Percentiles rank a stretch among this genome's conserved stretches.
Conservation (phyloP, 2,797 vertebrate genomes). For the Tolypeutes matacus region DNA sequence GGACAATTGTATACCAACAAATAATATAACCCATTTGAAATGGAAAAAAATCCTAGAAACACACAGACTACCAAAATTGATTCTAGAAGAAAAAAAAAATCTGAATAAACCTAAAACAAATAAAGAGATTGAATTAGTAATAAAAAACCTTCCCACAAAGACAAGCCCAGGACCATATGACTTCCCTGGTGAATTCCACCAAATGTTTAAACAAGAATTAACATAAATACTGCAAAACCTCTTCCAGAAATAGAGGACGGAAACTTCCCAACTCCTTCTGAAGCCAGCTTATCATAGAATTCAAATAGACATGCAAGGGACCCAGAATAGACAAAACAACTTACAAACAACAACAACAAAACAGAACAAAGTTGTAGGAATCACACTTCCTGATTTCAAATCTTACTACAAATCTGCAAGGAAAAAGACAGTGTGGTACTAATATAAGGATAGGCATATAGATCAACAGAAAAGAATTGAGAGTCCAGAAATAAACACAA, state of each 20-base stretch:
- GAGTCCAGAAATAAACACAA: not conserved
- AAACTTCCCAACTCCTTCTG: not conserved
- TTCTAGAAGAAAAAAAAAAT: not conserved
- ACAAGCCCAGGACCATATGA: not conserved
- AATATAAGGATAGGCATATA: not conserved
- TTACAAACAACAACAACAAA: not conserved
- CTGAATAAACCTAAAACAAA: not conserved
- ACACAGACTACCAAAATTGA: not conserved
- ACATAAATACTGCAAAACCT: not conserved
- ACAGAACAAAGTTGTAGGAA: not conserved
- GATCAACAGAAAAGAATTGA: not conserved
- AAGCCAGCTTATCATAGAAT: not conserved
- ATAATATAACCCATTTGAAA: not conserved
- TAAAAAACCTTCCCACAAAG: not conserved
- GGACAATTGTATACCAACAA: not conserved
- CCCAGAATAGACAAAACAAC: not conserved
- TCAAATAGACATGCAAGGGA: not conserved
- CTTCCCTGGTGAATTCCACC: not conserved
- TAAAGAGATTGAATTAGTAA: not conserved
- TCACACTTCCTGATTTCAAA: slow-evolving; percentile 7
- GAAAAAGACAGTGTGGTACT: not conserved
- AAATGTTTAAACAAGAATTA: not conserved
- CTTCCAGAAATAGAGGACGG: not conserved
- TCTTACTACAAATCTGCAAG: not conserved
- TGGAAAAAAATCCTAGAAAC: not conserved